A percentile compares a stretch with the other conserved stretches of the same genome.
phyloP scores from a whole-genome alignment of 2,888 invertebrate genomes.

The Chalcosyrphus nemorum region DNA sequence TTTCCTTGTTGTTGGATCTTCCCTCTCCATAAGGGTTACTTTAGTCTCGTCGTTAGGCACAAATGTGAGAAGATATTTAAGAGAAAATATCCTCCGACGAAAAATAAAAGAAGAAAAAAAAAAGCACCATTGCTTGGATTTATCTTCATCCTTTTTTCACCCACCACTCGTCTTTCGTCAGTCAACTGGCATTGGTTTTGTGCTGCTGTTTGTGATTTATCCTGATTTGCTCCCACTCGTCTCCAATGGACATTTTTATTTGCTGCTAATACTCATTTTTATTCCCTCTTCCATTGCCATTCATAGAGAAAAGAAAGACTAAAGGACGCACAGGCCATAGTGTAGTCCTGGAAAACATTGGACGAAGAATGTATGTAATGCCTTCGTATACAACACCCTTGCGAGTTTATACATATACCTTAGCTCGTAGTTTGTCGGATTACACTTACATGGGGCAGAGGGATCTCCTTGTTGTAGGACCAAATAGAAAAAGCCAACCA shows the following conservation, averaged over 20 bases:
- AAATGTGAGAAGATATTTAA: slow-evolving; percentile 24
- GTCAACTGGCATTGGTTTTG: slow-evolving; percentile 32
- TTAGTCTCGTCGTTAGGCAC: slow-evolving; percentile 28
- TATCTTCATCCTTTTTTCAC: slow-evolving; percentile 9
- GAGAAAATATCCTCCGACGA: not conserved
- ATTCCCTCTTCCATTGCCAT: slow-evolving; percentile 50
- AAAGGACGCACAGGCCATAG: slow-evolving; percentile 9
- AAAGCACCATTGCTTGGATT: slow-evolving; percentile 49
- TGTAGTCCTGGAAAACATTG: slow-evolving; percentile 20
- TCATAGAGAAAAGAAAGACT: not conserved
- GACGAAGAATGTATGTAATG: slow-evolving; percentile 46
- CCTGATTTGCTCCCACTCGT: slow-evolving; percentile 68
- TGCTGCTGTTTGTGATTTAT: slow-evolving; percentile 71
- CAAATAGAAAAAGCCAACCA: slow-evolving; percentile 55
- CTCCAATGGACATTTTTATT: slow-evolving; percentile 71
- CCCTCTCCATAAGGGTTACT: slow-evolving; percentile 3
- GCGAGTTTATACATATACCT: slow-evolving; percentile 20
- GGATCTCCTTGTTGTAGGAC: not conserved
- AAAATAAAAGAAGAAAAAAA: slow-evolving; percentile 2
- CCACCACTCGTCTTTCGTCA: not conserved
- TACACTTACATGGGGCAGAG: slow-evolving; percentile 17
- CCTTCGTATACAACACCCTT: slow-evolving; percentile 43
- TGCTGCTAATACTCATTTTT: slow-evolving; percentile 72
- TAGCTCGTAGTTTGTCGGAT: slow-evolving; percentile 61
- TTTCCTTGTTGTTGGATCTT: slow-evolving; percentile 21